A percentile compares a stretch with the other conserved stretches of the same genome.
These are phyloP conservation scores for Dexiosoma caninum DNA, from an alignment of 2,888 invertebrate species.

Conservation along the genomic window DNA sequence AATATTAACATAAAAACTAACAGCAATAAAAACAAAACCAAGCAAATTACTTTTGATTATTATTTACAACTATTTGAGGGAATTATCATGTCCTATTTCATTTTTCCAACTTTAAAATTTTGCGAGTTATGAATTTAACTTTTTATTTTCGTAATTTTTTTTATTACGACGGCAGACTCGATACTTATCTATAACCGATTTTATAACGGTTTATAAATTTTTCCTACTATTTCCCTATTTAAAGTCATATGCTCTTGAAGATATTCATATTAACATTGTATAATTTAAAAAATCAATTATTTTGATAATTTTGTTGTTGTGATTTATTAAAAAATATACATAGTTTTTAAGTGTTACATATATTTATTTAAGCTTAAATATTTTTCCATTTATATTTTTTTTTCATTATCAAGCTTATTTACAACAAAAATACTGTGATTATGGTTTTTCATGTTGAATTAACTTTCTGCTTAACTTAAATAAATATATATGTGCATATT, in stretches of 20 bases:
- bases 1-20: no score
- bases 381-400: background rate
- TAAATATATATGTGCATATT: background rate
- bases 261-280: constrained; percentile 38
- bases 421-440: constrained; percentile 53
- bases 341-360: background rate
- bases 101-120: background rate
- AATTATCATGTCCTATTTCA: no score
- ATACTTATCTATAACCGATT: no score
- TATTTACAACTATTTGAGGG: no score
- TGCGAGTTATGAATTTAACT: background rate
- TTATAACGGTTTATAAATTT: no score
- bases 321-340: constrained; percentile 36
- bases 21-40: no score
- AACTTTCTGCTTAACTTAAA: background rate
- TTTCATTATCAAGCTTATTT: constrained; percentile 24
- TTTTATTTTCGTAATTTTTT: no score
- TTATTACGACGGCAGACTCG: no score
- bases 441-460: constrained; percentile 19
- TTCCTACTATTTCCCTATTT: constrained; percentile 57
- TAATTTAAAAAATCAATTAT: constrained; percentile 19
- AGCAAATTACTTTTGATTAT: no score
- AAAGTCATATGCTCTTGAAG: constrained; percentile 52
- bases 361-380: constrained; percentile 38
- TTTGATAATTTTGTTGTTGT: constrained; percentile 20